Base-by-base conservation (phyloP, 1,140 invertebrate genomes). In the Drosophila eugracilis region DNA sequence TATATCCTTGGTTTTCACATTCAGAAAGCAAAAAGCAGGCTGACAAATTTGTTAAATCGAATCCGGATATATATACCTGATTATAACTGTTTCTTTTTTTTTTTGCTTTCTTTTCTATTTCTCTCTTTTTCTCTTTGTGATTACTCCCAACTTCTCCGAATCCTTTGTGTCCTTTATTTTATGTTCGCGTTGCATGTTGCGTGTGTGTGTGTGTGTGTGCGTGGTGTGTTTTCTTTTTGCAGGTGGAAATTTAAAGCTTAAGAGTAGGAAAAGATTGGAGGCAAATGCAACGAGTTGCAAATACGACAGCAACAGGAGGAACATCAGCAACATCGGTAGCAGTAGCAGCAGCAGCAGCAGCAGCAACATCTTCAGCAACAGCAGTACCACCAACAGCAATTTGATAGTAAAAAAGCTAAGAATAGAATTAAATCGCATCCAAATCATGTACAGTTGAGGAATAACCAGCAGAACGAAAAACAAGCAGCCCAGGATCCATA, bases 381-480 rank as follows among this genome's bases (percentile, higher is more conserved):
- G 32, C 53, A 59, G 15, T 15, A 50, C 28, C 59, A 62, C 9
- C 69, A 37, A 45, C 59, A 60, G 65, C 53, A 71, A 78, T 67
- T 53, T 81, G 57, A 78, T 62, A 50, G 63, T 86, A 54, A 86
- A 86, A 70, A 77, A 78, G 37, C 48, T 84, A 67, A 77, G 74
- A 67, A 60, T 84, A 70, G 77, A 84, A 59, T 59, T 84, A 57
- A 80, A 80, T 71, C 67, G 77, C 66, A 80, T 83, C 30, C 77
- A 80, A 69, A 74, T 79, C 47, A 70, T 83, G 78, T 83, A 79
- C 66, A 76, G 80, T 73, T 78, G 53, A 78, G 50, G 50, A 1
- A 24, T 26, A 24, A 39, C 9, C 15, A n/a, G 26, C n/a, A 17
- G 32, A 19, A 60, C 5, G 26, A 63, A 39, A n/a, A 63, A 32